Evolutionary conservation across 1,140 invertebrate genomes (phyloP), one percentile per base, ranked within the genome.

Genomic region (Drosophila mayri): DNA sequence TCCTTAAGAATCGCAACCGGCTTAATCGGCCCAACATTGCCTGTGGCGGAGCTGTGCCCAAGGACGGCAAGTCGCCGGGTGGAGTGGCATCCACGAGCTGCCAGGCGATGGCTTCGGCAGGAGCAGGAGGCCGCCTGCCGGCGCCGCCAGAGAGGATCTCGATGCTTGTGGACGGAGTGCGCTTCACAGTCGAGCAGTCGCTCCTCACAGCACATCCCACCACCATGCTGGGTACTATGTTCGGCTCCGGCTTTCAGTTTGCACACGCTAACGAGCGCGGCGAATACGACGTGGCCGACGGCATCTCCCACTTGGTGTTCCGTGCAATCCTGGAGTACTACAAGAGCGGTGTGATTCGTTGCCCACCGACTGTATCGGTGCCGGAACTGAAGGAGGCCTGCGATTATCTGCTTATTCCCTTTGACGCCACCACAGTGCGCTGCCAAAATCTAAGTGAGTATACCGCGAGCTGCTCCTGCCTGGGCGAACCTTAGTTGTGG

Each of bases 201-300:
- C 94, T 99, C 55, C 98, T 99, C 85, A 97, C 97, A 10, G 96
- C 97, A 2, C 96, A 98, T 93, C 97, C 97, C 7, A 98, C 98
- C 91, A 98, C 98, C 0, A 98, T 98, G 97, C 83, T 98, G 12
- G 98, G 98, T 25, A 96, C 98, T 85, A 99, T 99, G 99, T 99
- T 99, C 92, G 98, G 97, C 92, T 97, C 98, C 18, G 97, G 97
- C 47, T 94, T 99, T 55, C 98, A 99, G 79, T 98, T 98, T 92
- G 97, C 97, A 0, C 96, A 98, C 90, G 96, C 98, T 2, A 99
- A 99, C 93, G 98, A 99, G 75, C 94, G 97, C 11, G 98, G 99
- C 3, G 99, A 99, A 93, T 99, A 97, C 93, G 98, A 99, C 90
- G 97, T 99, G 25, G 98, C 98, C n/a, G 99, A 99, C 74, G 99